Conservation (phyloP, 2,797 vertebrate species). For the Labroides dimidiatus region DNA sequence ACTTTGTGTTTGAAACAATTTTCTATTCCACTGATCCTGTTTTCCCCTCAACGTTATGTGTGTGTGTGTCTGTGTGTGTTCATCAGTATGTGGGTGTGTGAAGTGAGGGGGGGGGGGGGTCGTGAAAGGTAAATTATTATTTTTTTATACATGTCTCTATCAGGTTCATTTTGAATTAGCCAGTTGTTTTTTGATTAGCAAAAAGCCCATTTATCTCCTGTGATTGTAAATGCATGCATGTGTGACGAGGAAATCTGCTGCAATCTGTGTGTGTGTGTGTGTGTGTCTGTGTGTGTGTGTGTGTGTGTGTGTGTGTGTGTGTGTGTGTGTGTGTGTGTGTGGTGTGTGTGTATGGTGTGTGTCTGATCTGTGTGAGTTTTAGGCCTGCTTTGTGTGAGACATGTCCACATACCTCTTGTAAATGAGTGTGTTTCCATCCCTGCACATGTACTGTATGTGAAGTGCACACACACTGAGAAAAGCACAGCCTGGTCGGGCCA, state of each 20-base stretch:
- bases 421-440: slow-evolving; percentile 5
- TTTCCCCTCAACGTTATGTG: slow-evolving; percentile 22
- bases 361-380: slow-evolving; percentile 3
- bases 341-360: slow-evolving; percentile 18
- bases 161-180: slow-evolving; percentile 49
- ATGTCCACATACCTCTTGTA: neutral
- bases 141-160: slow-evolving; percentile 32
- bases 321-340: slow-evolving; percentile 18
- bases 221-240: slow-evolving; percentile 71
- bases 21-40: slow-evolving; percentile 62
- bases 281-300: slow-evolving; percentile 14
- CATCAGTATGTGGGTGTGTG: slow-evolving; percentile 1
- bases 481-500: slow-evolving; percentile 50
- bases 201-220: slow-evolving; percentile 66
- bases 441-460: slow-evolving; percentile 37
- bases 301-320: slow-evolving; percentile 17
- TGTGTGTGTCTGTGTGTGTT: slow-evolving; percentile 13
- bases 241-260: slow-evolving; percentile 69
- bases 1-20: slow-evolving; percentile 64
- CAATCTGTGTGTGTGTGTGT: slow-evolving; percentile 30
- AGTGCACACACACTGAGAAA: slow-evolving; percentile 12
- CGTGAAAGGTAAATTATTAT: slow-evolving; percentile 33
- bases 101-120: neutral
- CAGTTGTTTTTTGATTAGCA: slow-evolving; percentile 60
- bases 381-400: neutral